Conservation (phyloP, 2,797 vertebrate genomes). For the Esox lucius region DNA sequence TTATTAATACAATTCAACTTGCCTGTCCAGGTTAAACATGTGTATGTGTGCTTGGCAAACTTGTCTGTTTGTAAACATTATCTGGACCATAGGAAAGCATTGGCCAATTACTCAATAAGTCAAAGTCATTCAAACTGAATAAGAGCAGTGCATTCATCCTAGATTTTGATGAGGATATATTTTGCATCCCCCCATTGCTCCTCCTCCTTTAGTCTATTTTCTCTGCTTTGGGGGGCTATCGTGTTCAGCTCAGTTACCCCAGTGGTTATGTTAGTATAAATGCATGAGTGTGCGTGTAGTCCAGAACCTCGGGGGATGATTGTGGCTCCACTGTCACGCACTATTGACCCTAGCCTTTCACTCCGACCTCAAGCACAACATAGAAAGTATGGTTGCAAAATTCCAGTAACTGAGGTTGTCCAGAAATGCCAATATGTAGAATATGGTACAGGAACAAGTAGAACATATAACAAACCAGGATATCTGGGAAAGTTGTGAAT, state of each 20-base stretch:
- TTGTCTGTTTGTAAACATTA: too few species aligned
- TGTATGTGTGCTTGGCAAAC: too few species aligned
- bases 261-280: constrained; percentile 34
- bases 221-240: constrained; percentile 19
- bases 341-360: constrained; percentile 57
- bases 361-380: constrained; percentile 35
- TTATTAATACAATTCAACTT: too few species aligned
- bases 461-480: too few species aligned
- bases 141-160: neutral
- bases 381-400: too few species aligned
- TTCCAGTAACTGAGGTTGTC: too few species aligned
- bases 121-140: neutral
- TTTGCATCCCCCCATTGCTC: neutral
- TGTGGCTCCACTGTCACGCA: constrained; percentile 60
- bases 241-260: constrained; percentile 44
- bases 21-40: too few species aligned
- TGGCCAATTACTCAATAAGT: neutral
- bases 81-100: neutral
- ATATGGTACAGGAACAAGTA: too few species aligned
- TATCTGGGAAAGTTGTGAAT: too few species aligned
- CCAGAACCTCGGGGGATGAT: neutral
- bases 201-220: neutral
- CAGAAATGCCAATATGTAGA: too few species aligned
- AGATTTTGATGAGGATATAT: neutral
- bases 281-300: constrained; percentile 16